Evolutionary conservation across 2,888 invertebrate genomes (phyloP).

Genomic region (Sericinus montela): DNA sequence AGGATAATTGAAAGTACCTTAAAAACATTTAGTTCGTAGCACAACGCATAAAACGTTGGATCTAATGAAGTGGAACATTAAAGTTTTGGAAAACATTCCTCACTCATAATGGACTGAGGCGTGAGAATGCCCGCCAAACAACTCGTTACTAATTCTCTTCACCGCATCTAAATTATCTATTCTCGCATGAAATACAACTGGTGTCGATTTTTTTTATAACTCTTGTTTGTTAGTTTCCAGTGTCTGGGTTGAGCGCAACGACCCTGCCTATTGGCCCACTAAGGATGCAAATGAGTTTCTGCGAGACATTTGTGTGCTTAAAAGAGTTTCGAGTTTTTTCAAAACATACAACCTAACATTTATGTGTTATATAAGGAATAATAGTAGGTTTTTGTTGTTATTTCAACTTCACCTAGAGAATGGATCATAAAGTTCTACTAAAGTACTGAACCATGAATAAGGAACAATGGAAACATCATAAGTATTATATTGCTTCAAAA

Average conservation of each 20-base stretch:
- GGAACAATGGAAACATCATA: too few relatives aligned
- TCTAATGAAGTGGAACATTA: slow-evolving; percentile 32
- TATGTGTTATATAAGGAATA: too few relatives aligned
- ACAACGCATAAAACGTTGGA: slow-evolving; percentile 2
- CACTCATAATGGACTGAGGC: slow-evolving; percentile 32
- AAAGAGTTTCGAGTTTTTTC: neutral
- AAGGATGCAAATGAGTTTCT: neutral
- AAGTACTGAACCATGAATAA: too few relatives aligned
- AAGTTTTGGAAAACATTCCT: slow-evolving; percentile 32
- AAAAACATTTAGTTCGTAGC: neutral
- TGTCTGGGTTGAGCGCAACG: slow-evolving; percentile 10
- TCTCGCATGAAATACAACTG: slow-evolving; percentile 28
- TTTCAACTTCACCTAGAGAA: too few relatives aligned
- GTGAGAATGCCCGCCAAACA: slow-evolving; percentile 50
- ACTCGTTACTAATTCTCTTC: slow-evolving; percentile 57
- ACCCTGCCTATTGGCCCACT: neutral
- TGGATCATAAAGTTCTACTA: too few relatives aligned
- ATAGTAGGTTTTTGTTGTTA: too few relatives aligned
- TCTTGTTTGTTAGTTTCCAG: slow-evolving; percentile 4
- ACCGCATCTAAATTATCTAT: slow-evolving; percentile 48
- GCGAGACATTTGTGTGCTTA: neutral
- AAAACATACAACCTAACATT: too few relatives aligned
- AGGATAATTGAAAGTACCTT: neutral
- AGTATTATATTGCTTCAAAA: too few relatives aligned
- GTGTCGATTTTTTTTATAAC: slow-evolving; percentile 20